Conservation (phyloP, 1,140 invertebrate species). For the Hestina assimilis region DNA sequence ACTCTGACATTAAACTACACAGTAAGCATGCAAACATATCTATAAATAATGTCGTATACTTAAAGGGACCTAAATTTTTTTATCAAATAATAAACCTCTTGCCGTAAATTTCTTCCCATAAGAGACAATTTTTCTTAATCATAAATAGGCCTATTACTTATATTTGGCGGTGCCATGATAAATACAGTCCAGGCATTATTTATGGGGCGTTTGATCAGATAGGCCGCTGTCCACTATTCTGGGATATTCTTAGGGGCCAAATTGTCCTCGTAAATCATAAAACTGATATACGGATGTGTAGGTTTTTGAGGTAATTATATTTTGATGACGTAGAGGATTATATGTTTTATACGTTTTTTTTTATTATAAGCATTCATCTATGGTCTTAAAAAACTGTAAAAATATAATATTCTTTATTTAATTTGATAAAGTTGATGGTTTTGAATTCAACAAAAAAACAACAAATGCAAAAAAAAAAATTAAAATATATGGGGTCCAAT, state of each 20-base stretch:
- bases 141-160: constrained; percentile 60
- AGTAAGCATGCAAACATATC: too few relatives aligned
- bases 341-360: neutral
- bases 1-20: too few relatives aligned
- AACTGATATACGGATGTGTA: constrained; percentile 40
- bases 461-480: too few relatives aligned
- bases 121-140: constrained; percentile 30
- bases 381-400: too few relatives aligned
- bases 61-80: neutral
- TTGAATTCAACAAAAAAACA: too few relatives aligned
- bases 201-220: constrained; percentile 69
- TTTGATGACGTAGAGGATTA: neutral
- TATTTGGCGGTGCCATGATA: constrained; percentile 58
- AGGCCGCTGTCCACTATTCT: constrained; percentile 60
- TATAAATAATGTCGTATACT: too few relatives aligned
- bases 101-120: constrained; percentile 4
- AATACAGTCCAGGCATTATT: constrained; percentile 66
- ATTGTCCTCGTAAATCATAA: constrained; percentile 66
- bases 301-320: constrained; percentile 43
- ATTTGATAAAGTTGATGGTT: too few relatives aligned
- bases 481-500: too few relatives aligned
- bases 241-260: constrained; percentile 48
- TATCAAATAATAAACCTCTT: neutral
- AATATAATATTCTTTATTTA: too few relatives aligned
- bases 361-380: too few relatives aligned